phyloP scores from a whole-genome alignment of 2,888 invertebrate genomes.

The Acronicta aceris region DNA sequence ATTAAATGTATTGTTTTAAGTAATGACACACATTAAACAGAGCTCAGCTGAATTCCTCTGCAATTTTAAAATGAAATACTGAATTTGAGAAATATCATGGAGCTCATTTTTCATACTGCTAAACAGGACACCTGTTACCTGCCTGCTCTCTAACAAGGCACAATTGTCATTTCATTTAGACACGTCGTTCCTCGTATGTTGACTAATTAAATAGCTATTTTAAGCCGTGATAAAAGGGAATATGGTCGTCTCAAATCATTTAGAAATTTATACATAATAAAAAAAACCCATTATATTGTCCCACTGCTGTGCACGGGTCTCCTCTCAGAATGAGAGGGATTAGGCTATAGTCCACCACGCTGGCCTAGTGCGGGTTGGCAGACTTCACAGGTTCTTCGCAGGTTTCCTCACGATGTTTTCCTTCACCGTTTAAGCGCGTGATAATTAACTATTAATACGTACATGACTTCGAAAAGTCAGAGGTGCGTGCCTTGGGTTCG shows the following conservation, averaged over 20 bases:
- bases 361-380: no score
- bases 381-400: no score
- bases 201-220: constrained; percentile 58
- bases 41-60: constrained; percentile 15
- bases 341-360: no score
- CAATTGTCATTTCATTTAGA: constrained; percentile 71
- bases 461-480: no score
- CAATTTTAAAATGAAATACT: constrained; percentile 55
- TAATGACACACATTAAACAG: not conserved
- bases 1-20: not conserved
- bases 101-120: constrained; percentile 65
- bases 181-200: constrained; percentile 56
- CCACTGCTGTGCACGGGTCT: no score
- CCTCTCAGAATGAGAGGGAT: no score
- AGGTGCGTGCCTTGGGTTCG: no score
- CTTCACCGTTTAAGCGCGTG: no score
- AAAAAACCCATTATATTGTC: no score
- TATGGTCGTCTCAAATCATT: constrained; percentile 21
- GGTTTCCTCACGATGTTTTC: no score
- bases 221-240: constrained; percentile 37
- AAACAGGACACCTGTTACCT: constrained; percentile 73
- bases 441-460: no score
- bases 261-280: no score
- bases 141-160: constrained; percentile 59
- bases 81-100: constrained; percentile 60